Conservation (phyloP, 2,888 invertebrate genomes). For the Himalopsyche anomala region DNA sequence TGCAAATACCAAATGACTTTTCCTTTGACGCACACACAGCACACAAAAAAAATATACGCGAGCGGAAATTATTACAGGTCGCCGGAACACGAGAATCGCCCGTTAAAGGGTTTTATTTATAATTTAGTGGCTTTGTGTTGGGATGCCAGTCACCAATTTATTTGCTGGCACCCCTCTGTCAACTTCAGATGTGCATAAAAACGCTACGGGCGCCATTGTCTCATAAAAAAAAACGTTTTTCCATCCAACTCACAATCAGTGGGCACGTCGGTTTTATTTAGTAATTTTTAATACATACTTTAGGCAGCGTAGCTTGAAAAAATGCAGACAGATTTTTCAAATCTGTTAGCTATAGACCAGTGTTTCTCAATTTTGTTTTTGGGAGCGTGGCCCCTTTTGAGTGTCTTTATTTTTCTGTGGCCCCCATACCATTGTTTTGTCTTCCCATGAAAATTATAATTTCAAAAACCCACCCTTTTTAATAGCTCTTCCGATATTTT, state of each 20-base stretch:
- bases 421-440: too few species aligned
- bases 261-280: neutral
- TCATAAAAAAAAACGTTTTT: constrained; percentile 20
- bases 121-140: constrained; percentile 47
- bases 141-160: constrained; percentile 55
- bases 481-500: too few species aligned
- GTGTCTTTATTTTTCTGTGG: too few species aligned
- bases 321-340: too few species aligned
- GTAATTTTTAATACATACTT: neutral
- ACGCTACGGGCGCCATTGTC: constrained; percentile 16
- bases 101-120: constrained; percentile 51
- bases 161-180: constrained; percentile 52
- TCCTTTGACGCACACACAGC: neutral
- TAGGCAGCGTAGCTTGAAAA: neutral
- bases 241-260: constrained; percentile 9
- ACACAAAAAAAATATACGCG: neutral
- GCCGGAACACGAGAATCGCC: constrained; percentile 46
- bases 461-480: too few species aligned
- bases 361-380: too few species aligned
- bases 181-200: constrained; percentile 37
- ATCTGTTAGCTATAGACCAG: too few species aligned
- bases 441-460: too few species aligned
- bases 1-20: constrained; percentile 35
- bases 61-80: constrained; percentile 47
- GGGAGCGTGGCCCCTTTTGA: too few species aligned